These are phyloP conservation scores for Pemphredon lugubris DNA, from an alignment of 2,888 invertebrate species.

Conservation along the genomic window DNA sequence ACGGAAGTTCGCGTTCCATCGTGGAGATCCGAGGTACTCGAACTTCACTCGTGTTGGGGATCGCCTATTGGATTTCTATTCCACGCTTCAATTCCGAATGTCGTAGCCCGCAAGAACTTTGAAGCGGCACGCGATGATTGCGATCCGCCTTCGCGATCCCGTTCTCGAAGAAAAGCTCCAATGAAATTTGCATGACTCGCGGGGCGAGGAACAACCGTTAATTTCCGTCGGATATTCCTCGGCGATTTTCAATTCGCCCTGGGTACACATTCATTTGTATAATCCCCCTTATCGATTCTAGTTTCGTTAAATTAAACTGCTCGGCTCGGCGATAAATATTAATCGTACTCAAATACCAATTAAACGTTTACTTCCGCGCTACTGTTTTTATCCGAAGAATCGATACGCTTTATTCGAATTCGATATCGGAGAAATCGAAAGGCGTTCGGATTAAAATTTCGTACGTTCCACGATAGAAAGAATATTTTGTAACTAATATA, in stretches of 20 bases:
- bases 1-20: slow-evolving; percentile 35
- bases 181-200: not conserved
- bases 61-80: slow-evolving; percentile 48
- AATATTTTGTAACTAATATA: too few species aligned
- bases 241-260: slow-evolving; percentile 14
- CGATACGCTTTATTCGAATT: too few species aligned
- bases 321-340: too few species aligned
- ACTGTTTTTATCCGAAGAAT: too few species aligned
- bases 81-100: slow-evolving; percentile 24
- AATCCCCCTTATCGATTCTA: not conserved
- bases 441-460: too few species aligned
- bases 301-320: too few species aligned
- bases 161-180: slow-evolving; percentile 6
- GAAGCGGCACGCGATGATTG: slow-evolving; percentile 31
- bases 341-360: too few species aligned
- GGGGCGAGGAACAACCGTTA: too few species aligned
- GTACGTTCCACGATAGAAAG: too few species aligned
- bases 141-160: slow-evolving; percentile 26
- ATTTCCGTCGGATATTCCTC: not conserved
- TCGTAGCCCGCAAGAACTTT: slow-evolving; percentile 32
- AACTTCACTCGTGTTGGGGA: slow-evolving; percentile 44
- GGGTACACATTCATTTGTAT: slow-evolving; percentile 6
- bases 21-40: slow-evolving; percentile 28
- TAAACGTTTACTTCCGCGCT: too few species aligned
- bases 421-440: too few species aligned